Percentiles rank a stretch among this genome's conserved stretches.
Evolutionary conservation across 2,797 vertebrate species (phyloP).

Genomic region (Cyclura pinguis): DNA sequence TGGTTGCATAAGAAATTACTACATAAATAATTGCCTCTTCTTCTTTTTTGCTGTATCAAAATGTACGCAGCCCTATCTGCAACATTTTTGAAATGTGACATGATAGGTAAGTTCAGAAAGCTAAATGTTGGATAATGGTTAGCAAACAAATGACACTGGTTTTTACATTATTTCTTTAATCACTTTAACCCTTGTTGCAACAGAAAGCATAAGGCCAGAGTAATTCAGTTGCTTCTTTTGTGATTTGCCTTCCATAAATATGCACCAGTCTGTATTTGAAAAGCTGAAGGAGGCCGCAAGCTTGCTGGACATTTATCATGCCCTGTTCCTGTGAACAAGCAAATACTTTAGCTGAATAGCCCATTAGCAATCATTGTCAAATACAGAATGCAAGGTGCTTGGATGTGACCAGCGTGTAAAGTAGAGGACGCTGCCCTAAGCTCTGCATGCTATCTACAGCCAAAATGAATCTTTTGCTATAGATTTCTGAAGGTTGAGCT

Average conservation of each 20-base stretch:
- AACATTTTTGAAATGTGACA: slow-evolving; percentile 61
- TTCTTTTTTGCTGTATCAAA: background rate
- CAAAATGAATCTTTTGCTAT: slow-evolving; percentile 68
- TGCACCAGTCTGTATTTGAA: slow-evolving; percentile 83
- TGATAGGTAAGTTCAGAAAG: slow-evolving; percentile 70
- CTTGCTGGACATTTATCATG: slow-evolving; percentile 86
- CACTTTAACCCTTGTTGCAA: slow-evolving; percentile 83
- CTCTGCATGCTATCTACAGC: slow-evolving; percentile 70
- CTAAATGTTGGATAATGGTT: slow-evolving; percentile 68
- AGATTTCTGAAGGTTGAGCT: slow-evolving; percentile 68
- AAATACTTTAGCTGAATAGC: slow-evolving; percentile 85
- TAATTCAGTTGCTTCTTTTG: slow-evolving; percentile 82
- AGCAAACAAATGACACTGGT: slow-evolving; percentile 77
- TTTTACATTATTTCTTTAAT: slow-evolving; percentile 84
- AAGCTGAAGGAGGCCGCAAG: slow-evolving; percentile 84
- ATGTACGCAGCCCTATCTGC: slow-evolving; percentile 32
- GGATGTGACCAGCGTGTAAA: slow-evolving; percentile 82
- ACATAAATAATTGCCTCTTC: background rate
- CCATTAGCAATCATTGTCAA: slow-evolving; percentile 85
- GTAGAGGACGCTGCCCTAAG: slow-evolving; percentile 70
- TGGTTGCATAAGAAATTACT: slow-evolving; percentile 21
- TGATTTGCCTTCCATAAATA: slow-evolving; percentile 87
- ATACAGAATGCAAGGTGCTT: slow-evolving; percentile 82
- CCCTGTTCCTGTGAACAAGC: slow-evolving; percentile 85
- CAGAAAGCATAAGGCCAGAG: slow-evolving; percentile 83